Evolutionary conservation across 2,888 invertebrate genomes (phyloP).

Genomic region (Diaperis boleti): DNA sequence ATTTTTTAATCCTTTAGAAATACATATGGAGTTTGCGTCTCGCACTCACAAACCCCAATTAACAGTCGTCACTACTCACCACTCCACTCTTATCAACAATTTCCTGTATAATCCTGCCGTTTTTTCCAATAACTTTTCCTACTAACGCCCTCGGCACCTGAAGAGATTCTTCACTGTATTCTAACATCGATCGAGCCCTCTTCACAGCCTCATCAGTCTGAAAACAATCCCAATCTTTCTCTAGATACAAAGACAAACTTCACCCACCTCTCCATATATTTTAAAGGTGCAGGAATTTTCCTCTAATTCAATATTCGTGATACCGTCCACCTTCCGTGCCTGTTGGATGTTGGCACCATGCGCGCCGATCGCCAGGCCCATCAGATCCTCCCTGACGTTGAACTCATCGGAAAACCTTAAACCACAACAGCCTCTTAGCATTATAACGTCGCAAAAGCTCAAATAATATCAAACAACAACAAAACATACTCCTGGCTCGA

Average conservation of each 20-base stretch:
- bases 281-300: constrained; percentile 96
- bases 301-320: constrained; percentile 95
- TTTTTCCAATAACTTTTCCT: constrained; percentile 98
- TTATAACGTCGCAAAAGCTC: neutral
- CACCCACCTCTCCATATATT: constrained; percentile 83
- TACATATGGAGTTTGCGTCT: no score
- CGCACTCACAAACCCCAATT: no score
- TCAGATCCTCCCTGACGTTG: constrained; percentile 93
- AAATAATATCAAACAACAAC: constrained; percentile 7
- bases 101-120: constrained; percentile 98
- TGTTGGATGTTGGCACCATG: constrained; percentile 97
- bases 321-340: constrained; percentile 92
- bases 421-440: constrained; percentile 50
- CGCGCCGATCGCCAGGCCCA: constrained; percentile 98
- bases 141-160: constrained; percentile 96
- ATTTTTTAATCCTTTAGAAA: no score
- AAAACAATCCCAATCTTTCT: neutral
- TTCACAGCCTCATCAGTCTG: constrained; percentile 89
- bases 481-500: constrained; percentile 33
- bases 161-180: constrained; percentile 96
- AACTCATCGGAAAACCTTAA: constrained; percentile 92
- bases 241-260: constrained; percentile 13
- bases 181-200: constrained; percentile 92
- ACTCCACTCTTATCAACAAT: constrained; percentile 99
- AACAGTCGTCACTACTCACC: no score